Evolutionary conservation across 2,113 vertebrate genomes (phyloP), one percentile per base, ranked within the genome.

Genomic region (Rana temporaria): DNA sequence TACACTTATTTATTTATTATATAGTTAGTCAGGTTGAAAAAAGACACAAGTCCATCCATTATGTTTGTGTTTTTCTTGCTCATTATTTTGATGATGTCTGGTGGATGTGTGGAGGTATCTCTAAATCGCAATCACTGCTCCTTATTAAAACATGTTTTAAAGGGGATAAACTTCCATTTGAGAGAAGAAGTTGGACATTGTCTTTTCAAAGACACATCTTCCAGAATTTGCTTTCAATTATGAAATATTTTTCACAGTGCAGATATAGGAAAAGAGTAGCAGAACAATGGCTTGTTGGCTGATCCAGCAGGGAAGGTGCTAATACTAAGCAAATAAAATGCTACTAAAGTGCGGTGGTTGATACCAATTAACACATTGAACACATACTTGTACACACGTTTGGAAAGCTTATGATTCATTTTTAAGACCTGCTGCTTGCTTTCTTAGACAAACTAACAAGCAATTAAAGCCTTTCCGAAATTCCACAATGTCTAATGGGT

Each of bases 351-450:
- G 64, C 30, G 76, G 48, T 83, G 71, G 71, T 68, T 83, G 81
- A 83, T 83, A 68, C 81, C 81, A 83, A 83, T 83, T 83, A 83
- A 83, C 81, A 83, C 81, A 83, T 76, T 60, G 73, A 83, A 68
- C 81, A 83, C 81, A 83, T 83, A 68, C 62, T 83, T 83, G 81
- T 76, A 60, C 32, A 83, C 81, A 76, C 71, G 19, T 76, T 83
- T 68, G 32, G 56, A 68, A 60, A 76, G 63, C 63, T 67, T 83
- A 83, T 83, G 72, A 76, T 83, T 83, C 53, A 83, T 76, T 83
- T 82, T 83, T 68, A 83, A 83, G 72, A 83, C 63, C 81, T 59
- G 72, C 81, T 76, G 81, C 81, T 74, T 66, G 81, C 72, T 76
- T 83, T 83, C 55, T 67, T 72, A 76, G 63, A 68, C 81, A 83